Evolutionary conservation across 2,888 invertebrate genomes (phyloP).

Genomic region (Chrysopilus asiliformis): DNA sequence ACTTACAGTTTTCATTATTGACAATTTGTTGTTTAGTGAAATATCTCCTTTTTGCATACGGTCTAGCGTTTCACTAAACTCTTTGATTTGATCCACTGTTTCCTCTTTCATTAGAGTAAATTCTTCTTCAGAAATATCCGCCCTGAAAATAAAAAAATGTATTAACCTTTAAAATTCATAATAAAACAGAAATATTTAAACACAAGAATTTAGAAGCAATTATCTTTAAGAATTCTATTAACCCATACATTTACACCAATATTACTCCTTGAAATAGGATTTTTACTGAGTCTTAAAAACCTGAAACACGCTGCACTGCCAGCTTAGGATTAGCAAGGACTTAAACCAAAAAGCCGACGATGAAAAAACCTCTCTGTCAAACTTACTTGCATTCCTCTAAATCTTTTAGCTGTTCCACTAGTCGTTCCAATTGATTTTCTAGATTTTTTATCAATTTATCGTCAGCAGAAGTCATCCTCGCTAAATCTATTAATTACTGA

Average conservation of each 20-base stretch:
- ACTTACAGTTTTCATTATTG: constrained; percentile 50
- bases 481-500: too few species aligned
- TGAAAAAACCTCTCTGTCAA: too few species aligned
- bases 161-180: too few species aligned
- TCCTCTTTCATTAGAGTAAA: constrained; percentile 55
- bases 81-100: constrained; percentile 55
- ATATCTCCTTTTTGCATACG: constrained; percentile 53
- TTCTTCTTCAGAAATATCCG: constrained; percentile 47
- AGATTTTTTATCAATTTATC: constrained; percentile 45
- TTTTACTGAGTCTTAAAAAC: too few species aligned
- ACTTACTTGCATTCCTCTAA: constrained; percentile 53
- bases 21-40: constrained; percentile 49
- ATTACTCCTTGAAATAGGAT: too few species aligned
- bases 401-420: constrained; percentile 55
- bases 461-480: constrained; percentile 3
- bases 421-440: constrained; percentile 51
- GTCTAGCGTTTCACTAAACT: constrained; percentile 48
- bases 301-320: too few species aligned
- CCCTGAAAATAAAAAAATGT: constrained; percentile 35
- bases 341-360: too few species aligned
- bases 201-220: too few species aligned
- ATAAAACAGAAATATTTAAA: too few species aligned
- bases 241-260: too few species aligned
- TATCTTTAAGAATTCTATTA: too few species aligned
- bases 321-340: too few species aligned